A percentile compares a stretch with the other conserved stretches of the same genome.
Conservation (phyloP, 2,888 invertebrate species). For the Metopia argyrocephala region DNA sequence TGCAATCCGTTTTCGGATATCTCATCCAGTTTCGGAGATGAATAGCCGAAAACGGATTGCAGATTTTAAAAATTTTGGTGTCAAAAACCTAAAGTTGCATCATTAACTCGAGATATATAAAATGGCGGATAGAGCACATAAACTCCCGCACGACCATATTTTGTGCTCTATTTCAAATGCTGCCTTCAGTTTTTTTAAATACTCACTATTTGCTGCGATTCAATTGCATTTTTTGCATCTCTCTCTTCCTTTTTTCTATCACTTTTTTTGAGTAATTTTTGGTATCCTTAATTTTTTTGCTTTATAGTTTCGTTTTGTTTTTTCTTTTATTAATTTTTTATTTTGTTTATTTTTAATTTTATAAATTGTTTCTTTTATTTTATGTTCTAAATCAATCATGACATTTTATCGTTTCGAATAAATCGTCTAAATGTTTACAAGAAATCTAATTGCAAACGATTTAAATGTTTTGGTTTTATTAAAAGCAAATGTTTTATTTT, state of each 20-base stretch:
- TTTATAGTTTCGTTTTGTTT: neutral
- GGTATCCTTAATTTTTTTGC: neutral
- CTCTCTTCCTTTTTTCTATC: neutral
- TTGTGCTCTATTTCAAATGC: too few species aligned
- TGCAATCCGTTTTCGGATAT: too few species aligned
- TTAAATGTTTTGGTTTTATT: too few species aligned
- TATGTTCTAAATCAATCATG: conserved; percentile 19
- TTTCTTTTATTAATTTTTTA: neutral
- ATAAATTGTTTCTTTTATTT: neutral
- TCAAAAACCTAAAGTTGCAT: too few species aligned
- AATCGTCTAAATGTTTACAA: too few species aligned
- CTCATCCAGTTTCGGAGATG: too few species aligned
- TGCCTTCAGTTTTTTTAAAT: too few species aligned
- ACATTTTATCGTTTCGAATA: conserved; percentile 18
- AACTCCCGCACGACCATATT: too few species aligned
- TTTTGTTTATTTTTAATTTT: neutral
- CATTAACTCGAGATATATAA: too few species aligned
- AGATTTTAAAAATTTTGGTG: too few species aligned
- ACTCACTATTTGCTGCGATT: neutral
- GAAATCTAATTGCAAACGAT: neutral
- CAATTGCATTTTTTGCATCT: neutral
- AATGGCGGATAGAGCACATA: too few species aligned
- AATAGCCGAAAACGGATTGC: too few species aligned
- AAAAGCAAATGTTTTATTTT: neutral
- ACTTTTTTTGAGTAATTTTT: neutral